Evolutionary conservation across 2,113 vertebrate genomes (phyloP), one percentile per base, ranked within the genome.

Genomic region (Sinocyclocheilus anophthalmus): DNA sequence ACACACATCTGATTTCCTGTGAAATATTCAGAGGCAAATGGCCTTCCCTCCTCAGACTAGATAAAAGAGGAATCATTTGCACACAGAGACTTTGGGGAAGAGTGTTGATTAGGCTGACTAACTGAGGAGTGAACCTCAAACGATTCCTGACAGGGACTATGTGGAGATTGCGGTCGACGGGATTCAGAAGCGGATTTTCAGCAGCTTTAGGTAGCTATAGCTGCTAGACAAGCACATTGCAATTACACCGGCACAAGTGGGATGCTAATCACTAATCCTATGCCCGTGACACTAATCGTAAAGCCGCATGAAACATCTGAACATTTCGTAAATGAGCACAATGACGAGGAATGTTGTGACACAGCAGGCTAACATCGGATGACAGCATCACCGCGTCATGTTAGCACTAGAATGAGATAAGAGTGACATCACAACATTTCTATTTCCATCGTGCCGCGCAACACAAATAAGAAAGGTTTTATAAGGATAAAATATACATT

Each of bases 221-320:
- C 22, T 53, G 70, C 78, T 77, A 48, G 87, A 69, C 78, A 48
- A 76, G 48, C 78, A 45, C 61, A 45, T 16, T 53, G 50, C 37
- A 84, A 84, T 87, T 87, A 81, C 11, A 37, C 83, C 73, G 33
- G 76, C 18, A 50, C 55, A 63, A 81, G 70, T 10, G 20, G 78
- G 26, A 82, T 45, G 42, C 57, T 81, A 81, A 81, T 55, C 69
- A n/a, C 72, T 85, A 85, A 87, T 87, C 69, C 55, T 81, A 30
- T 53, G 76, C 20, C 18, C 1, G 9, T 48, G 16, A 59, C 20
- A 7, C 24, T 77, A 82, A 76, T 76, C 48, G 18, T 26, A 59
- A 48, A 82, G 69, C 59, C n/a, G 70, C 61, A 50, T 24, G 61
- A 85, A 85, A 72, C 9, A 9, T 69, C 26, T 55, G 84, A 50